Conservation (phyloP, 2,797 vertebrate genomes). For the Ctenochaetus hawaiiensis region DNA sequence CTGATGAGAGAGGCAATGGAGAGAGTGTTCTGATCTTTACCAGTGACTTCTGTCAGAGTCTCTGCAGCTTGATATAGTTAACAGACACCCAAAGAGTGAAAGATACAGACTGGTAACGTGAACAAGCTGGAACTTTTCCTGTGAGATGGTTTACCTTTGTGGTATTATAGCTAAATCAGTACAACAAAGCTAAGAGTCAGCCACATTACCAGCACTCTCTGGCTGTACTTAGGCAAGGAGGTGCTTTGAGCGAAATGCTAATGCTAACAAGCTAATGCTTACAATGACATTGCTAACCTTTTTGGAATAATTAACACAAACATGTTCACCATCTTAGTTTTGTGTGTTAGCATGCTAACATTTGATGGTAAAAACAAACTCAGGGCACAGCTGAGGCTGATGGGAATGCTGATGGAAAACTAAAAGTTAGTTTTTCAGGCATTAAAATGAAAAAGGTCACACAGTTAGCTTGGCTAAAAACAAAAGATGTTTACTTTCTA, state of each 20-base stretch:
- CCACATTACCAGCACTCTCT: background rate
- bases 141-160: background rate
- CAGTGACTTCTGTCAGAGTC: slow-evolving; percentile 36
- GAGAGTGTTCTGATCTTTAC: slow-evolving; percentile 54
- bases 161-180: background rate
- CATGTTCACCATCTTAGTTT: background rate
- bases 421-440: no score
- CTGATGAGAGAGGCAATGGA: slow-evolving; percentile 59
- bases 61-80: background rate
- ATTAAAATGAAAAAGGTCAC: no score
- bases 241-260: background rate
- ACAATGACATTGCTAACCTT: background rate
- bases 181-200: background rate
- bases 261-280: background rate
- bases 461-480: background rate
- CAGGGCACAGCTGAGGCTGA: no score
- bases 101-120: background rate
- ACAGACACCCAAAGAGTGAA: background rate
- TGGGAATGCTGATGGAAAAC: no score
- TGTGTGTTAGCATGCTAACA: background rate
- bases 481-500: background rate
- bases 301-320: background rate
- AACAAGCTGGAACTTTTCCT: background rate
- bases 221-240: background rate
- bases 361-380: background rate